Base-by-base conservation (phyloP, 2,113 vertebrate species). In the Arenaria interpres region DNA sequence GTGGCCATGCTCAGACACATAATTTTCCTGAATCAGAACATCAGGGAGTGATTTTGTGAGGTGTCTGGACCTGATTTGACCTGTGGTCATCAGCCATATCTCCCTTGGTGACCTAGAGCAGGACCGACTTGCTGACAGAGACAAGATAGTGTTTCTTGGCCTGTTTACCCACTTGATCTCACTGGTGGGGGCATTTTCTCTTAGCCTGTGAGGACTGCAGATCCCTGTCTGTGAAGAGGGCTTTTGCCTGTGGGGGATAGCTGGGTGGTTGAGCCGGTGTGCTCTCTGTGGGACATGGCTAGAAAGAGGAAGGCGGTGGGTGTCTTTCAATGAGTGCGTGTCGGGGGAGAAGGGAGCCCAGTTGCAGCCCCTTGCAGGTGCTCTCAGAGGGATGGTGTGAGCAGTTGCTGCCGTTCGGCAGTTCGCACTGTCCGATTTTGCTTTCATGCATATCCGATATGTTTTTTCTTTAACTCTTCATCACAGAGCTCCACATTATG, bases 261-360 rank as follows among this genome's bases (percentile, higher is more conserved):
- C 21, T 9, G 5, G 3, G 12, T n/a, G 14, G 2, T 10, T 4
- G 6, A 57, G 15, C 13, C 20, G 0, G 0, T 4, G 22, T 64
- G 28, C 6, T 57, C 11, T 48, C 35, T 2, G 1, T 33, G 30
- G 57, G 37, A 12, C 21, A 41, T 0, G 3, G 13, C 53, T 62
- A 15, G 22, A 73, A 76, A 45, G 14, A 69, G 39, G 24, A 88
- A 45, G 32, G 14, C 18, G 11, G 12, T 6, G 6, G 3, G 14
- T 27, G 33, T 73, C 71, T 79, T 56, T 68, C 28, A 85, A 10
- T 0, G 0, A 54, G 25, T 14, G 33, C 50, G 3, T 62, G 25
- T 10, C 2, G 24, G 4, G 19, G 4, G 4, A 72, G 24, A 77
- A 69, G 8, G 9, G 14, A 59, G 22, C 22, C 10, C 27, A n/a